Evolutionary conservation across 1,140 invertebrate genomes (phyloP), one percentile per base, ranked within the genome.

Genomic region (Drosophila orena): DNA sequence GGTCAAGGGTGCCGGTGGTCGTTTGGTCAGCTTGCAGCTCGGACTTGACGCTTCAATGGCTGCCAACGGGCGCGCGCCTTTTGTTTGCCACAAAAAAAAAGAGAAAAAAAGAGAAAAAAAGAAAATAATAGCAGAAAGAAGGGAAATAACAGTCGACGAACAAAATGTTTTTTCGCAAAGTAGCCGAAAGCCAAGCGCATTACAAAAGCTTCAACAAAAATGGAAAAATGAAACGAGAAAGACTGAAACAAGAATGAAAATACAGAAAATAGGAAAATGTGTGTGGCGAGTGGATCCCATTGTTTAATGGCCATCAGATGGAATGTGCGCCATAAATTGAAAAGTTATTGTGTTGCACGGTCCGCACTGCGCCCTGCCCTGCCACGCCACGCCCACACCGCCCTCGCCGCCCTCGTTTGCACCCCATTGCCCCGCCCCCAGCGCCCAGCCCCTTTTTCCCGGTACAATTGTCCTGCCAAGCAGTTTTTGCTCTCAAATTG

Each of bases 301-400:
- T 88, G 83, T 88, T 88, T 88, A 88, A 88, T 89, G 79, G 83
- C 80, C 83, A 79, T 88, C 83, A 88, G 83, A 80, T 89, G 83
- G 84, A 88, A 88, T 88, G 79, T 88, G 84, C 84, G 84, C 83
- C 76, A 89, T 69, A 89, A 88, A 88, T 88, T 88, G 83, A 88
- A 88, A 88, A 88, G 83, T 88, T 89, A 88, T 88, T 88, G 83
- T 88, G 83, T 75, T 77, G 77, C 81, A 74, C 62, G 74, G 73
- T 52, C 73, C 72, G 47, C 30, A 55, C 42, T 35, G 30, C 20
- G 42, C 37, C 49, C 62, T 56, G 46, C 40, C 38, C 3, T 4
- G 24, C 24, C 24, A 24, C 22, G 3, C 22, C 22, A 24, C 22
- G 22, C 22, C 22, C 3, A n/a, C n/a, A n/a, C n/a, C n/a, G n/a